A percentile compares a stretch with the other conserved stretches of the same genome.
phyloP scores from a whole-genome alignment of 1,140 invertebrate species.

The Drosophila chauvacae region DNA sequence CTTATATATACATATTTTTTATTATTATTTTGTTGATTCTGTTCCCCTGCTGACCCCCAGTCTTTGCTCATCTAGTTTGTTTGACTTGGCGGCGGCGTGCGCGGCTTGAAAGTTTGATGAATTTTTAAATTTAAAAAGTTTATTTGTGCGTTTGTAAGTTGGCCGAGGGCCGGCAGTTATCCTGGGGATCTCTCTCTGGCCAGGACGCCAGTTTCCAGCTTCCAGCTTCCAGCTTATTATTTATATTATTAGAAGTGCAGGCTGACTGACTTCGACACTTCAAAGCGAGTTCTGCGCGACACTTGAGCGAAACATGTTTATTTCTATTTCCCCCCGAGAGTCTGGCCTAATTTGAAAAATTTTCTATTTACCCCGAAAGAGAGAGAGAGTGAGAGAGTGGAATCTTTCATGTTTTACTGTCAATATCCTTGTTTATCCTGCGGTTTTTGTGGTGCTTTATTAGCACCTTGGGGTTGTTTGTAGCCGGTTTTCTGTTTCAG shows the following conservation, averaged over 20 bases:
- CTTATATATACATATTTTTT: conserved; percentile 39
- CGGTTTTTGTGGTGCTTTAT: conserved; percentile 44
- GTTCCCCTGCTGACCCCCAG: conserved; percentile 39
- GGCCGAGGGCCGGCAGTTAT: conserved; percentile 35
- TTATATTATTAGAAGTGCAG: conserved; percentile 62
- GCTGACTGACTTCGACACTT: conserved; percentile 35
- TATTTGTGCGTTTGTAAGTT: conserved; percentile 79
- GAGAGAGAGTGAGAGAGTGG: background rate
- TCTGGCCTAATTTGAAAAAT: conserved; percentile 31
- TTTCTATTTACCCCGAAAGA: conserved; percentile 30
- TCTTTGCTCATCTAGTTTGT: conserved; percentile 55
- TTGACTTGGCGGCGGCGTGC: conserved; percentile 48
- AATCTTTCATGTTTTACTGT: conserved; percentile 57
- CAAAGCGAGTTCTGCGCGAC: conserved; percentile 38
- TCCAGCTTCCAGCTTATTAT: conserved; percentile 22
- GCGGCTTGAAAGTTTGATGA: conserved; percentile 78
- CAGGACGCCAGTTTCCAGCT: background rate
- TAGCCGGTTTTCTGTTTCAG: conserved; percentile 8
- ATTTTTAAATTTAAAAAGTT: conserved; percentile 84
- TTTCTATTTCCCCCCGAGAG: conserved; percentile 27
- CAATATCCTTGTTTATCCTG: conserved; percentile 56
- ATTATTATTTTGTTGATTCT: conserved; percentile 46
- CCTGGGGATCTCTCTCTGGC: background rate
- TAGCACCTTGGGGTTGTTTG: conserved; percentile 49
- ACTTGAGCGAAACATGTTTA: conserved; percentile 42